Evolutionary conservation across 2,888 invertebrate species (phyloP).

Genomic region (Resseliella maxima): DNA sequence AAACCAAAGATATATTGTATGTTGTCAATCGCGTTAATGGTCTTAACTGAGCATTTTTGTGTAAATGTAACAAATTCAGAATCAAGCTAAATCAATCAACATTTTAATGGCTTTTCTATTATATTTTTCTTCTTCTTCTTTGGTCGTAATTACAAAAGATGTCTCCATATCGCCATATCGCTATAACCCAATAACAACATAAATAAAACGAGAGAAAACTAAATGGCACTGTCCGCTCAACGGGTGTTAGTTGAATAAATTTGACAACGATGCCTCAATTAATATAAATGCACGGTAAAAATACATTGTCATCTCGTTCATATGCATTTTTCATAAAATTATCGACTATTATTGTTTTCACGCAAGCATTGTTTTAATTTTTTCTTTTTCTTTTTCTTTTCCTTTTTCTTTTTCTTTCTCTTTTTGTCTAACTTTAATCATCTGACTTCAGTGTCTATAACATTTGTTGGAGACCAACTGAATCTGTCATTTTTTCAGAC

Average conservation of each 20-base stretch:
- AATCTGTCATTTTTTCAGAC: no score
- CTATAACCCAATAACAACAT: neutral
- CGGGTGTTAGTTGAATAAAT: neutral
- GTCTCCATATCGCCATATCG: neutral
- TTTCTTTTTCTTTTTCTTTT: no score
- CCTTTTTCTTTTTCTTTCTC: neutral
- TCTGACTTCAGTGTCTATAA: neutral
- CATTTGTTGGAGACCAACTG: no score
- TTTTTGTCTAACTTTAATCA: neutral
- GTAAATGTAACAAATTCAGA: constrained; percentile 7
- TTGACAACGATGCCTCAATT: neutral
- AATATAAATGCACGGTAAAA: constrained; percentile 36
- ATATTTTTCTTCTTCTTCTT: neutral
- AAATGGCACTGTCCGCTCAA: neutral
- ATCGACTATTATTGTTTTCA: constrained; percentile 55
- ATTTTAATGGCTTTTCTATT: neutral
- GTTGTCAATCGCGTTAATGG: neutral
- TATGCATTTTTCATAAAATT: constrained; percentile 49
- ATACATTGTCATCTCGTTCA: constrained; percentile 42
- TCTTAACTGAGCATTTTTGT: neutral
- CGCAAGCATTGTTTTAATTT: no score
- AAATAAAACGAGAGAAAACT: neutral
- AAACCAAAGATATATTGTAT: neutral
- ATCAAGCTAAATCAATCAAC: constrained; percentile 12
- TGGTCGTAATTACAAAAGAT: neutral